phyloP scores from a whole-genome alignment of 2,888 invertebrate genomes.

The Melinaea marsaeus region DNA sequence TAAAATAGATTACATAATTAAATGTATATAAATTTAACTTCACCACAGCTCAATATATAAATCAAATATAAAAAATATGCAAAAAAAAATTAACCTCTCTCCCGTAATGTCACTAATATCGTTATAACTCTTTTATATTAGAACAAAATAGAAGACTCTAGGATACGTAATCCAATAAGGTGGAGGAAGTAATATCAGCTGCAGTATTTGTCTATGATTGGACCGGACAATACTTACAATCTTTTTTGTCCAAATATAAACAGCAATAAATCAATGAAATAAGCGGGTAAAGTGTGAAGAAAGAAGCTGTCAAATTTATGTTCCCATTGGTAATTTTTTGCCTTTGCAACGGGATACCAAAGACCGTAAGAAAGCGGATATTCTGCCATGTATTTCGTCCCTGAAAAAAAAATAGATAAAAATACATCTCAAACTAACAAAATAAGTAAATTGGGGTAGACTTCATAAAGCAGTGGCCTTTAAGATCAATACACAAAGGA shows the following conservation, averaged over 20 bases:
- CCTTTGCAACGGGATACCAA: constrained; percentile 83
- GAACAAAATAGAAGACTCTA: too few species aligned
- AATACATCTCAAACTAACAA: background rate
- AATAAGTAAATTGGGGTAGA: too few species aligned
- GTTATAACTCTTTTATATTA: too few species aligned
- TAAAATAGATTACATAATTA: background rate
- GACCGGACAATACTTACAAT: constrained; percentile 76
- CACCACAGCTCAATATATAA: too few species aligned
- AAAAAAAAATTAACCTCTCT: too few species aligned
- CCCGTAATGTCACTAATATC: too few species aligned
- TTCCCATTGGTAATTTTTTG: constrained; percentile 78
- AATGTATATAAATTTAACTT: too few species aligned
- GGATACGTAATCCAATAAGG: too few species aligned
- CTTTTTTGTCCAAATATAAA: constrained; percentile 80
- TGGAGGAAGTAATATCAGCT: too few species aligned
- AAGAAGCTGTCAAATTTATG: constrained; percentile 80
- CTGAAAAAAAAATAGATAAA: constrained; percentile 37
- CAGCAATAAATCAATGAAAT: constrained; percentile 80
- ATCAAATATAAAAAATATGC: too few species aligned
- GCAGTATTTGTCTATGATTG: background rate
- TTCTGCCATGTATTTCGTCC: constrained; percentile 43
- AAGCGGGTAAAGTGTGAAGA: constrained; percentile 83
- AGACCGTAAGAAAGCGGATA: constrained; percentile 81
- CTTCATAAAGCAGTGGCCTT: too few species aligned
- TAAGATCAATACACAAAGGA: too few species aligned